Evolutionary conservation across 1,140 invertebrate genomes (phyloP).

Genomic region (Andricus grossulariae): DNA sequence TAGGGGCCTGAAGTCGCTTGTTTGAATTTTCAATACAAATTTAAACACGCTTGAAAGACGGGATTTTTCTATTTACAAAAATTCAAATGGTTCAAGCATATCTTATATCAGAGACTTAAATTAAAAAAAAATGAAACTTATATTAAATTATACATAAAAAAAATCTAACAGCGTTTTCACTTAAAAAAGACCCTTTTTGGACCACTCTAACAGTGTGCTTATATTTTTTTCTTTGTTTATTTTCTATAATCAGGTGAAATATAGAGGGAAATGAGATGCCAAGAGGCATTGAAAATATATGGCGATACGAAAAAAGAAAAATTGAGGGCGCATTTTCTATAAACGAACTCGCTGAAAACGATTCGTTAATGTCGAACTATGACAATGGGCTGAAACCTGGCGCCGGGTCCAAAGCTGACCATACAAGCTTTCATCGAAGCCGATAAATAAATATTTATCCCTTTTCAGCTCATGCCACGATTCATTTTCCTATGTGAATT

Average conservation of each 20-base stretch:
- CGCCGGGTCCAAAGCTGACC: slow-evolving; percentile 45
- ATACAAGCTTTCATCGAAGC: slow-evolving; percentile 41
- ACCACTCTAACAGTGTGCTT: no score
- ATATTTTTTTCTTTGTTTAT: no score
- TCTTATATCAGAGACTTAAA: no score
- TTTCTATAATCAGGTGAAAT: slow-evolving; percentile 16
- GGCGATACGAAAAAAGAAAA: slow-evolving; percentile 57
- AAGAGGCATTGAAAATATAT: slow-evolving; percentile 45
- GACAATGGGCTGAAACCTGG: slow-evolving; percentile 59
- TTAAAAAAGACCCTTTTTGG: no score
- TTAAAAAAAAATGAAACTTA: no score
- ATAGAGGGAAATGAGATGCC: slow-evolving; percentile 27
- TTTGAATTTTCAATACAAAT: no score
- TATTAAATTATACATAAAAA: no score
- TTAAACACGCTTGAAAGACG: no score
- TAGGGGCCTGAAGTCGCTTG: no score
- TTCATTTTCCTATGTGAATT: neutral
- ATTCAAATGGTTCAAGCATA: no score
- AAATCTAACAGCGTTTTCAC: no score
- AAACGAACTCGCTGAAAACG: slow-evolving; percentile 56
- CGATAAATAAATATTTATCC: slow-evolving; percentile 66
- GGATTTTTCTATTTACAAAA: no score
- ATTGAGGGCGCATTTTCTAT: slow-evolving; percentile 61
- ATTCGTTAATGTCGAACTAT: slow-evolving; percentile 67
- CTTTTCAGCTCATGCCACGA: neutral